Conservation (phyloP, 2,113 vertebrate genomes). For the Falcunculus frontatus region DNA sequence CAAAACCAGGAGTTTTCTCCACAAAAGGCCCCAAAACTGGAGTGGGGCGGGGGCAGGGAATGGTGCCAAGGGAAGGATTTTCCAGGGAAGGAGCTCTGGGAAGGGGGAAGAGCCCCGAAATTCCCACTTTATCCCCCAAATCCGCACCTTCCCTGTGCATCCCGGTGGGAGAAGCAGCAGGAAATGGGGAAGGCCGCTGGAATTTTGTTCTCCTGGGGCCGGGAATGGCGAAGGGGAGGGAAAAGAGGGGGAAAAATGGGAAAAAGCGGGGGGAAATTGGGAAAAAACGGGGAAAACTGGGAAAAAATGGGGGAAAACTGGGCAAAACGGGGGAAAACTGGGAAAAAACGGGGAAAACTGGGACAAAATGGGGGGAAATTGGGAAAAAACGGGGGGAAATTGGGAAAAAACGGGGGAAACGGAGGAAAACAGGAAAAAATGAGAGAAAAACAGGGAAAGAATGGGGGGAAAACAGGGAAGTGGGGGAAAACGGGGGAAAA, state of each 20-base stretch:
- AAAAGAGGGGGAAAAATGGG: background rate
- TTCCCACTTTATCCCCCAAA: background rate
- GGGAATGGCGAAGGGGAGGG: background rate
- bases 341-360: too few species aligned
- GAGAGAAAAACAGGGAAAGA: too few species aligned
- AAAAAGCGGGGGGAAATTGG: fast-evolving
- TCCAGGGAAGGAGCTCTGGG: background rate
- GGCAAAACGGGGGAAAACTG: background rate
- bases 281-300: too few species aligned
- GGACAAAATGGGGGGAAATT: fast-evolving
- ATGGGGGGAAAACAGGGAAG: background rate
- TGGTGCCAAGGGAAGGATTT: background rate
- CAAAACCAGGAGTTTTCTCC: background rate
- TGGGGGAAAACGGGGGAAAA: background rate
- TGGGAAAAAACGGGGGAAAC: too few species aligned
- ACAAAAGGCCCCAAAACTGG: background rate
- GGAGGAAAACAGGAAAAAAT: background rate
- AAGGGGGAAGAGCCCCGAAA: background rate
- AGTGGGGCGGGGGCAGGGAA: too few species aligned
- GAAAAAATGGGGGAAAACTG: fast-evolving
- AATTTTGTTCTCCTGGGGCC: background rate
- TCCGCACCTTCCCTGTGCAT: too few species aligned
- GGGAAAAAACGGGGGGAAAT: background rate
- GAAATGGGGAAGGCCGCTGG: background rate
- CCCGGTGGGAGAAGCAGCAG: background rate